Evolutionary conservation across 2,113 vertebrate species (phyloP), one percentile per base, ranked within the genome.

Genomic region (Clarias batrachus): DNA sequence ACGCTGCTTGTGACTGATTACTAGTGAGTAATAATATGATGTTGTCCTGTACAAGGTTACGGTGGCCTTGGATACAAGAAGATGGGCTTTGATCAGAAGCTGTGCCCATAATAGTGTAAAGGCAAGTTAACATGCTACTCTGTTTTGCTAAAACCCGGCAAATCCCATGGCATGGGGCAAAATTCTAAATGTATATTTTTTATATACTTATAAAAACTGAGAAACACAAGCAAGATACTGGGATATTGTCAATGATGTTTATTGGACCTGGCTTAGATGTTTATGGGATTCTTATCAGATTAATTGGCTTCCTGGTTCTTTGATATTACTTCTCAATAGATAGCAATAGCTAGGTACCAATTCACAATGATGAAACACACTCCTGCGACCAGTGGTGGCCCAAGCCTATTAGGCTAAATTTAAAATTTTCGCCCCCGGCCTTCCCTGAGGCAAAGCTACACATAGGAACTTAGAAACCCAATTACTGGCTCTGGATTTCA

Each of bases 221-320:
- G 89, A 70, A 88, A 90, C 76, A 83, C 85, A 79, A 82, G 82
- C 2, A 81, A 89, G 57, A 91, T 92, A 91, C 82, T 84, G 41
- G 4, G 82, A 86, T 89, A 48, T 57, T 87, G 89, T 90, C 89
- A 89, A 90, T n/a, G 74, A 90, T 70, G 7, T 71, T 19, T 91
- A 86, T 87, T 60, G 82, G 83, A 90, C 89, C 90, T 90, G 27
- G 25, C 33, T 54, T 11, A 87, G 70, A 66, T 30, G 54, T 88
- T 63, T 60, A 57, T 60, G 84, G 79, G 62, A 88, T 83, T 88
- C 74, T 63, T 68, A 33, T 17, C 84, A 80, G 87, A 91, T 87
- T 91, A 88, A 87, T 87, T 81, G 62, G 86, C 87, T 86, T 86
- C 78, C 76, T 83, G 89, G 68, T 82, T 25, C 80, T 65, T n/a